phyloP scores from a whole-genome alignment of 2,113 vertebrate species.

The Gallinago media region DNA sequence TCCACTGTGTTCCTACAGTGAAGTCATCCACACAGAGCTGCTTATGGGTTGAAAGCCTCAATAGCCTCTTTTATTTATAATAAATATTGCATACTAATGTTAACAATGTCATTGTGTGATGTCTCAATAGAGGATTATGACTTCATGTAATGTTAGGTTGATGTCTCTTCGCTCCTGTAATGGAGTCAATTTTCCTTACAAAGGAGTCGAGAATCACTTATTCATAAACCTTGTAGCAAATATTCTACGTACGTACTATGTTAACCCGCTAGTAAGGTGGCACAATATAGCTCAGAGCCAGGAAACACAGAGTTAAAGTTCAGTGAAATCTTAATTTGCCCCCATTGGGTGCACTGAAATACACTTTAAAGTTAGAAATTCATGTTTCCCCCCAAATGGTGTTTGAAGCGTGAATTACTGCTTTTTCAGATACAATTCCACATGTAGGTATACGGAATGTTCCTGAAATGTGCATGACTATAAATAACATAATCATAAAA shows the following conservation, averaged over 20 bases:
- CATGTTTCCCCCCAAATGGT: background rate
- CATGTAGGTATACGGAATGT: background rate
- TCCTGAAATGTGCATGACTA: background rate
- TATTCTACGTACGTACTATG: background rate
- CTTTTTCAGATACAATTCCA: background rate
- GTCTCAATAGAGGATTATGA: conserved; percentile 47
- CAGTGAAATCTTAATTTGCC: background rate
- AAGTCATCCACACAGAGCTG: conserved; percentile 53
- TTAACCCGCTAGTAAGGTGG: background rate
- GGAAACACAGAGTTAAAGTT: background rate
- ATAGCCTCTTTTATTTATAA: conserved; percentile 66
- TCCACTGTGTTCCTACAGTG: conserved; percentile 46
- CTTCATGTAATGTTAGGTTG: conserved; percentile 53
- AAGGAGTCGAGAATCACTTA: background rate
- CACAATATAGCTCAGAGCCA: background rate
- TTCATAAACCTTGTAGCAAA: conserved; percentile 18
- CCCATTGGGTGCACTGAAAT: background rate
- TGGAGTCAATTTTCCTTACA: conserved; percentile 40
- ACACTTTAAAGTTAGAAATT: background rate
- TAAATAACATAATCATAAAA: background rate
- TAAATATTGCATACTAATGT: conserved; percentile 61
- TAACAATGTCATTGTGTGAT: conserved; percentile 35
- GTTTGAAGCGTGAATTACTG: background rate
- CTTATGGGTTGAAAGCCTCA: conserved; percentile 52
- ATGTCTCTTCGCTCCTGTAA: conserved; percentile 38